Evolutionary conservation across 2,113 vertebrate species (phyloP), one percentile per base, ranked within the genome.

Genomic region (Tachuris rubrigastra): DNA sequence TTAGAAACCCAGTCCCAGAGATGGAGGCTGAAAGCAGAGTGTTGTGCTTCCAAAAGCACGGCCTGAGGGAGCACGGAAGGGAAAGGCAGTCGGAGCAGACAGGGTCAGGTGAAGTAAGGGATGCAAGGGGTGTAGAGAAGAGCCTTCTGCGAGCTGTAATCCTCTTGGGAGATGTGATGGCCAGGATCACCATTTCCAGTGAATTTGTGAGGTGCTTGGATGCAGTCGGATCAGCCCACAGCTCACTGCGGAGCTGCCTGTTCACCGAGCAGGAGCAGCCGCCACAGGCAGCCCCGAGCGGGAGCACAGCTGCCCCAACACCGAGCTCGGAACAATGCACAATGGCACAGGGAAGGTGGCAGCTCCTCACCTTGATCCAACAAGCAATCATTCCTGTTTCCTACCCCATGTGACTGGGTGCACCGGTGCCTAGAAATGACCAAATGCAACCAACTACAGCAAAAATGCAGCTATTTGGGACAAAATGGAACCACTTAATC

Each of bases 251-350:
- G 41, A 83, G 76, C 72, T 56, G 35, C 37, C 42, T 46, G 50
- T 4, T 50, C 47, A 12, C 23, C 2, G 2, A 42, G 56, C 27
- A 75, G 46, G 33, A 60, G 4, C 19, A 52, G 84, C 19, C 63
- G 66, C 18, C 39, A 3, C 5, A 1, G 16, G 7, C 76, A 84
- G 59, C 10, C 33, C 18, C 14, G 1, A 0, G 1, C 4, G 33
- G 0, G 0, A 56, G 31, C 59, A 7, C 50, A 1, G 42, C 71
- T 37, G 60, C 77, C 56, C 87, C 12, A 4, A 24, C 56, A 8
- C 5, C 0, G 2, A 55, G n/a, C 58, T 78, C 35, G 9, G 10
- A 39, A 50, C 59, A 52, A 2, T 4, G 18, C 24, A 37, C 30
- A 23, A 18, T 0, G 2, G 7, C 85, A 35, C 3, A 60, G 47